These are phyloP conservation scores for Rhagoletis zephyria DNA, from an alignment of 1,140 invertebrate genomes.

Conservation along the genomic window DNA sequence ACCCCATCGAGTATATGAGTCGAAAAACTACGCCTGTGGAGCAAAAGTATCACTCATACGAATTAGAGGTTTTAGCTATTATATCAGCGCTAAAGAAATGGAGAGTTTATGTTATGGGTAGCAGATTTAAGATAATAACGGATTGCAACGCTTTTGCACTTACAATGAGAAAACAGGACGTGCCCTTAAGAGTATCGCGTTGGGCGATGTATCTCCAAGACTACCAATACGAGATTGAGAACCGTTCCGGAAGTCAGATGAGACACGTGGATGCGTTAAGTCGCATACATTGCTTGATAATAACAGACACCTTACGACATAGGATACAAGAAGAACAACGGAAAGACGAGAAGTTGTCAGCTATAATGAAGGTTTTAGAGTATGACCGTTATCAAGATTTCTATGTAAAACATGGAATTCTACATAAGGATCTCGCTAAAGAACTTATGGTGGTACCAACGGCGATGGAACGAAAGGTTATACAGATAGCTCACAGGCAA, in stretches of 20 bases:
- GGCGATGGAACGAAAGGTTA: slow-evolving; percentile 23
- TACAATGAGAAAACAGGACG: slow-evolving; percentile 55
- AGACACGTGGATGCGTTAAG: slow-evolving; percentile 58
- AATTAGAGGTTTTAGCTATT: slow-evolving; percentile 62
- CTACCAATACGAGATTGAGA: slow-evolving; percentile 40
- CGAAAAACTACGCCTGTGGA: slow-evolving; percentile 62
- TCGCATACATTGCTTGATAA: slow-evolving; percentile 33
- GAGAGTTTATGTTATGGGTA: slow-evolving; percentile 56
- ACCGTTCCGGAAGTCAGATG: slow-evolving; percentile 56
- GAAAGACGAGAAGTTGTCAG: slow-evolving; percentile 37
- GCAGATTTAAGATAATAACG: slow-evolving; percentile 53
- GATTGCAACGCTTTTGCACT: slow-evolving; percentile 56
- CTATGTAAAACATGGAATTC: slow-evolving; percentile 36
- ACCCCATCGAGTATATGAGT: slow-evolving; percentile 67
- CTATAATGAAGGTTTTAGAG: not conserved
- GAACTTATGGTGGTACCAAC: not conserved
- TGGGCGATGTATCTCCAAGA: slow-evolving; percentile 5
- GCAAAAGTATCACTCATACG: slow-evolving; percentile 63
- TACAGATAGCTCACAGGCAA: not conserved
- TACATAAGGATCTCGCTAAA: slow-evolving; percentile 46
- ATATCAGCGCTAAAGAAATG: slow-evolving; percentile 57
- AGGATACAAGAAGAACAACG: slow-evolving; percentile 50
- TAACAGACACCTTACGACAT: slow-evolving; percentile 31
- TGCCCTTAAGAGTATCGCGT: slow-evolving; percentile 55
- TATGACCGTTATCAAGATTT: too few relatives aligned